Evolutionary conservation across 1,140 invertebrate genomes (phyloP), one percentile per base, ranked within the genome.

Genomic region (Hycleus cichorii): DNA sequence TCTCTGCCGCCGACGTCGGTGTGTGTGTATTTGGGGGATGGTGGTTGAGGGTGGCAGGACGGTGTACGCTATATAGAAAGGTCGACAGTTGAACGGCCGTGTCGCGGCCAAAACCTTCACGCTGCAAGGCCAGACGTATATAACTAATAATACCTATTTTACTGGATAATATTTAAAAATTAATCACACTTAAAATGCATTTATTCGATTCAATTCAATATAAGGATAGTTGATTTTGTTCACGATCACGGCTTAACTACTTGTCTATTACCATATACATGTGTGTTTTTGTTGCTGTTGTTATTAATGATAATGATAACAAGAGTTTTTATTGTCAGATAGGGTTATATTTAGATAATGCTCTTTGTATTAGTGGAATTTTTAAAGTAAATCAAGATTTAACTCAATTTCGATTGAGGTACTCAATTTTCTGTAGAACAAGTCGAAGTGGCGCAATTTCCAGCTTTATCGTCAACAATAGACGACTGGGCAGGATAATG

Each of bases 21-120:
- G 32, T 32, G 32, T 32, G 32, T 32, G 32, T 32, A 32, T 32
- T 32, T 32, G 32, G 32, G 32, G 32, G 32, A 18, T 18, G 18
- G 32, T 32, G 32, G 32, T 49, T 48, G 49, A 45, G 42, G 56
- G 47, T 40, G 56, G 43, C 45, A 43, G 39, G 49, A 44, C 47
- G 40, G 49, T 47, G 4, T 32, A 32, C 3, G 51, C 56, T 32
- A 32, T 58, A 48, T 43, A 48, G 49, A 58, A 58, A 58, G 56
- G 56, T 58, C 56, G 56, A 25, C 56, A 51, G 56, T 58, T 58
- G 56, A 58, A 58, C 56, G 56, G 48, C 56, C 56, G 56, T 50
- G 48, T 32, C 56, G 45, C 56, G 56, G 49, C 56, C 56, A 58
- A 58, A 58, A 58, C 56, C 56, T 58, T 58, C 56, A 49, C 46